Conservation (phyloP, 2,888 invertebrate species). For the Invenusta paracnida region DNA sequence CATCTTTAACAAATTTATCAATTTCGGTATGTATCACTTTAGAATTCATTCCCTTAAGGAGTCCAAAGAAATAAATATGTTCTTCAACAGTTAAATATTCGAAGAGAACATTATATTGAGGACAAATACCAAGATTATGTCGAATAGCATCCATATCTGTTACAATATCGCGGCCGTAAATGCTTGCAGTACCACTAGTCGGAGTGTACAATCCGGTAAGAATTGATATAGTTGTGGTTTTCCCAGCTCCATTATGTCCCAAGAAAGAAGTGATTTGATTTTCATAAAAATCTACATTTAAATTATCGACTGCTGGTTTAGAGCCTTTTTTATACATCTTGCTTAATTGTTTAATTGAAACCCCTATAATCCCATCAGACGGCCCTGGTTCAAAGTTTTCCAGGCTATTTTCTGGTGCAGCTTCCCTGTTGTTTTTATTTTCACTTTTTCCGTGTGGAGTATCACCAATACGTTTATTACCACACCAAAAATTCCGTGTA, state of each 20-base stretch:
- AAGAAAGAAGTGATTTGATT: slow-evolving; percentile 79
- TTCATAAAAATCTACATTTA: slow-evolving; percentile 74
- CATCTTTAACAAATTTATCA: slow-evolving; percentile 67
- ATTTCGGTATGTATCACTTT: slow-evolving; percentile 60
- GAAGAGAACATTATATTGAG: slow-evolving; percentile 80
- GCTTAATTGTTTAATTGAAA: slow-evolving; percentile 70
- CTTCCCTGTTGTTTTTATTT: not conserved
- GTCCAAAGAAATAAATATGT: slow-evolving; percentile 59
- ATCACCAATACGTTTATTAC: slow-evolving; percentile 15
- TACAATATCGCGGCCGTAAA: slow-evolving; percentile 71
- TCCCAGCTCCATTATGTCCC: slow-evolving; percentile 76
- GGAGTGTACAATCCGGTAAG: slow-evolving; percentile 70
- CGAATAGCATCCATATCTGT: slow-evolving; percentile 69
- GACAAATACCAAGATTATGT: slow-evolving; percentile 75
- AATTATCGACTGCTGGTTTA: slow-evolving; percentile 66
- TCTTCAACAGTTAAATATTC: slow-evolving; percentile 61
- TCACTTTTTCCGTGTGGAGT: not conserved
- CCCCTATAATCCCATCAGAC: slow-evolving; percentile 65
- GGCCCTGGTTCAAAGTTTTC: slow-evolving; percentile 64
- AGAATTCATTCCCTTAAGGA: slow-evolving; percentile 59
- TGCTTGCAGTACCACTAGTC: slow-evolving; percentile 70
- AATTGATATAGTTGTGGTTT: slow-evolving; percentile 51
- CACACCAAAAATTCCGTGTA: slow-evolving; percentile 47
- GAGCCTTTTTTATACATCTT: slow-evolving; percentile 60
- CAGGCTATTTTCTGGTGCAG: not conserved